phyloP scores from a whole-genome alignment of 1,140 invertebrate genomes.

The Zelostemma sp. region DNA sequence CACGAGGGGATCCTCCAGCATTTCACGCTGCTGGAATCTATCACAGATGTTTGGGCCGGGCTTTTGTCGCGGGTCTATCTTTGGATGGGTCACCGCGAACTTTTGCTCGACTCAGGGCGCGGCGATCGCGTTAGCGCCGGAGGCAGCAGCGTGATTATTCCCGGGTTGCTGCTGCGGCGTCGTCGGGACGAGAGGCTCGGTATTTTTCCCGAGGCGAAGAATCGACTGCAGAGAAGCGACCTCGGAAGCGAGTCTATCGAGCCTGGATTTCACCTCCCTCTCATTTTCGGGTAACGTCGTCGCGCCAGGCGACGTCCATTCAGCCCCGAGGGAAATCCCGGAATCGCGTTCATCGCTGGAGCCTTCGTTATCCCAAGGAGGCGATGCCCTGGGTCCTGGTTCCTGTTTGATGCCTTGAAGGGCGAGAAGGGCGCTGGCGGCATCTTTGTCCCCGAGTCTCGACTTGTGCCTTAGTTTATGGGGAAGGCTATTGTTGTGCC shows the following conservation, averaged over 20 bases:
- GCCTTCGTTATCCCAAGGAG: constrained; percentile 85
- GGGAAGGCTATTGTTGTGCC: constrained; percentile 78
- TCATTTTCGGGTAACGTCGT: constrained; percentile 73
- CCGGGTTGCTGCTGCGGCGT: constrained; percentile 8
- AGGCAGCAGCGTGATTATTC: constrained; percentile 14
- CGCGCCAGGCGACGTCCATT: constrained; percentile 67
- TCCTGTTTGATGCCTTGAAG: constrained; percentile 88
- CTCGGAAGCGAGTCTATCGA: constrained; percentile 90
- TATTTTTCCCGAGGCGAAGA: constrained; percentile 66
- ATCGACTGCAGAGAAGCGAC: constrained; percentile 89
- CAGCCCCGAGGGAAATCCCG: constrained; percentile 85
- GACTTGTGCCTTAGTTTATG: constrained; percentile 93
- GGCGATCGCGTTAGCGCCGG: constrained; percentile 23
- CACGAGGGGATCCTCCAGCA: constrained; percentile 19
- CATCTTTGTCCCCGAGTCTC: constrained; percentile 89
- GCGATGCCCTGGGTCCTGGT: constrained; percentile 79
- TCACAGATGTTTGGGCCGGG: constrained; percentile 45
- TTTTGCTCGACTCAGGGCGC: not conserved
- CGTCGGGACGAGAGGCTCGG: constrained; percentile 37
- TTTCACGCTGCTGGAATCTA: constrained; percentile 26
- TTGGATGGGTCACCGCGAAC: constrained; percentile 44
- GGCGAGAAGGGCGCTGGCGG: constrained; percentile 81
- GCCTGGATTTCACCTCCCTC: constrained; percentile 85
- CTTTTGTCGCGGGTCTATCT: constrained; percentile 38
- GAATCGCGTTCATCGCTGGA: constrained; percentile 90